These are phyloP conservation scores for Esox masquinongy DNA, from an alignment of 2,797 vertebrate species.

Conservation along the genomic window DNA sequence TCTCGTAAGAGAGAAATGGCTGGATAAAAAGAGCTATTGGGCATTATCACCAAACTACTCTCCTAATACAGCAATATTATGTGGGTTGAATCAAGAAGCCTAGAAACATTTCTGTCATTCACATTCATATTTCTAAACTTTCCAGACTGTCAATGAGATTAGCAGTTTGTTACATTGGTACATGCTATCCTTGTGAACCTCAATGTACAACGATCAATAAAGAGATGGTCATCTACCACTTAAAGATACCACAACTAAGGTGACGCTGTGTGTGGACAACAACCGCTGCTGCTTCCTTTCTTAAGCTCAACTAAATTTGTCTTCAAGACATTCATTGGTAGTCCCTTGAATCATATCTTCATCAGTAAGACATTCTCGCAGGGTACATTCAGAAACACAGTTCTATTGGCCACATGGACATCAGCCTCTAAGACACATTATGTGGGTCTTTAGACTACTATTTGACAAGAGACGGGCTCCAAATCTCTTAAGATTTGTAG, in stretches of 20 bases:
- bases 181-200: not conserved
- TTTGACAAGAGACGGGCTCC: slow-evolving; percentile 19
- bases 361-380: slow-evolving; percentile 3
- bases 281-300: not conserved
- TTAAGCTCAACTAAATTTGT: not conserved
- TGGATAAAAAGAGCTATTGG: too few species aligned
- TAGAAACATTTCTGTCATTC: not conserved
- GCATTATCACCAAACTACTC: too few species aligned
- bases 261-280: not conserved
- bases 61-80: too few species aligned
- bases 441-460: slow-evolving; percentile 7
- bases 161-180: not conserved
- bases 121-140: not conserved
- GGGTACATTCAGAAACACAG: slow-evolving; percentile 1
- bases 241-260: not conserved
- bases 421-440: slow-evolving; percentile 17
- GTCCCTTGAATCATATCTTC: not conserved
- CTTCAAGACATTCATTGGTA: not conserved
- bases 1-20: too few species aligned
- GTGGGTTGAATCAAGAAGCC: too few species aligned
- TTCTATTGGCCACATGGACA: not conserved
- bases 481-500: slow-evolving; percentile 34
- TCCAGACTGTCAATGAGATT: not conserved
- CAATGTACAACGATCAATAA: not conserved
- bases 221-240: not conserved